Conservation (phyloP, 2,113 vertebrate species). For the Ptilorrhoa leucosticta region DNA sequence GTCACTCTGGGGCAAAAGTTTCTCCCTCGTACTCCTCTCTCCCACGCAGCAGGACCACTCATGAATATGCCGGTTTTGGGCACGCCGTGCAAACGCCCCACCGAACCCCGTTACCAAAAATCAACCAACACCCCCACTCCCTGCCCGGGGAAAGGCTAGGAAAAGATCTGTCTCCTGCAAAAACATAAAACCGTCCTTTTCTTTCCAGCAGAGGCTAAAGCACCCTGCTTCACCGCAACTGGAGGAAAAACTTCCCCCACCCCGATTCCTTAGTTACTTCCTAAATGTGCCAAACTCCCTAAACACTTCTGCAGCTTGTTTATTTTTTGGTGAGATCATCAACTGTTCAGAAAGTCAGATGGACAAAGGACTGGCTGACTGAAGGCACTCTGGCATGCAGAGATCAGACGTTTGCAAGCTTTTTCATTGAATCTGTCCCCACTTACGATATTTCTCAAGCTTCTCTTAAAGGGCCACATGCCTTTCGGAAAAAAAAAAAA, state of each 20-base stretch:
- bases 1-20: slow-evolving; percentile 30
- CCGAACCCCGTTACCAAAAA: fast-evolving
- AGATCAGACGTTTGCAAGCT: background rate
- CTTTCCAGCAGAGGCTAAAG: background rate
- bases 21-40: background rate
- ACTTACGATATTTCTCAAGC: background rate
- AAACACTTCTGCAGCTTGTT: background rate
- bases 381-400: background rate
- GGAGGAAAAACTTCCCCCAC: background rate
- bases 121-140: background rate
- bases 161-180: background rate
- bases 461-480: background rate
- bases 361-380: background rate
- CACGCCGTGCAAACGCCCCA: fast-evolving
- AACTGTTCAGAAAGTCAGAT: background rate
- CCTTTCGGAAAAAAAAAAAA: background rate
- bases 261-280: background rate
- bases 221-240: background rate
- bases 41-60: background rate
- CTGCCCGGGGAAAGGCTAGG: background rate
- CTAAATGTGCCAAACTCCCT: background rate
- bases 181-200: fast-evolving
- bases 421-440: background rate
- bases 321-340: slow-evolving; percentile 20
- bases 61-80: background rate